phyloP scores from a whole-genome alignment of 2,113 vertebrate genomes.

The Orthochromis indermauri region DNA sequence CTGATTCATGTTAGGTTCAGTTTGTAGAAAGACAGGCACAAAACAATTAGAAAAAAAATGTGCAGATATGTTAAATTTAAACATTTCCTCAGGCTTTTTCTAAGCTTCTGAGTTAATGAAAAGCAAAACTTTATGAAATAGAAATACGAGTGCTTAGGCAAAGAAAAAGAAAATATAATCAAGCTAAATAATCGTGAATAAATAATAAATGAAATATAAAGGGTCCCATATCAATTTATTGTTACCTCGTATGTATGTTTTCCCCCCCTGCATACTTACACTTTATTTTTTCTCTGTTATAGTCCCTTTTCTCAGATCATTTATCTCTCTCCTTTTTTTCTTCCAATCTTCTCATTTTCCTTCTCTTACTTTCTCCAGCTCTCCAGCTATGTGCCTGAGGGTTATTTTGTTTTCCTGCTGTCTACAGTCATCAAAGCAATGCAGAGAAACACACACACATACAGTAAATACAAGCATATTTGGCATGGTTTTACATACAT shows the following conservation, averaged over 20 bases:
- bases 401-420: background rate
- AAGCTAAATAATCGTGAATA: background rate
- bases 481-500: background rate
- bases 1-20: background rate
- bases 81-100: background rate
- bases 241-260: background rate
- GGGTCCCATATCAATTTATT: background rate
- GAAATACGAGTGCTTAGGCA: background rate
- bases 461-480: background rate
- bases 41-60: background rate
- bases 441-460: background rate
- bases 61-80: background rate
- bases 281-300: background rate
- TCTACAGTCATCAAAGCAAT: background rate
- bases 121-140: background rate
- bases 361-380: background rate
- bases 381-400: background rate
- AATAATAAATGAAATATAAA: background rate
- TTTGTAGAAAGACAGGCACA: background rate
- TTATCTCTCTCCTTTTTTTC: background rate
- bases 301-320: background rate
- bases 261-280: background rate
- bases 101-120: background rate
- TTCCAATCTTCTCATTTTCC: background rate
- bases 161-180: background rate